Percentiles rank a stretch among this genome's conserved stretches.
These are phyloP conservation scores for Steinernema feltiae DNA, from an alignment of 1,140 invertebrate genomes.

Conservation along the genomic window DNA sequence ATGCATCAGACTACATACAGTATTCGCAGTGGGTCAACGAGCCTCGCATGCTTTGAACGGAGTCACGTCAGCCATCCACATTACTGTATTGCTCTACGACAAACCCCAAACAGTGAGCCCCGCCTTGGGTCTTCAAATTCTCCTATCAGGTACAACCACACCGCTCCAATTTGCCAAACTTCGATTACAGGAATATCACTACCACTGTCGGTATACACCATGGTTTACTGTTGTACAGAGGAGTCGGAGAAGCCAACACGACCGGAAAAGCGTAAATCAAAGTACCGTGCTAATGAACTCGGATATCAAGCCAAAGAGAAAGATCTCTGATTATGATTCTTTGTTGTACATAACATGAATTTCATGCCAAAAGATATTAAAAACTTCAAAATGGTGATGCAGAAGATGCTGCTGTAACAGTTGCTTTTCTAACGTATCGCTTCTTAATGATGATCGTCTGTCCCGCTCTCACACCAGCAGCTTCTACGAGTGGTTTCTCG, in stretches of 20 bases:
- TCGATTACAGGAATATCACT: background rate
- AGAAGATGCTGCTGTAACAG: background rate
- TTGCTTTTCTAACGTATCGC: background rate
- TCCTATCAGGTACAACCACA: background rate
- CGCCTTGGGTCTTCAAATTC: background rate
- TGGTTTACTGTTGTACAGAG: background rate
- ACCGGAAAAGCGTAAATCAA: background rate
- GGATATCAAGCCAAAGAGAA: background rate
- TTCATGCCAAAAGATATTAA: background rate
- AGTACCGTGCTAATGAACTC: background rate
- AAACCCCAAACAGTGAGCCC: background rate
- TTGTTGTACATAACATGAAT: background rate
- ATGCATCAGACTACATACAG: background rate
- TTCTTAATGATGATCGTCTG: conserved; percentile 1
- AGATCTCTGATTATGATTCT: background rate
- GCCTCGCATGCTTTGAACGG: background rate
- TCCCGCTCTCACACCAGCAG: background rate
- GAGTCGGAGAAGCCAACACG: background rate
- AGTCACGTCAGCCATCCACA: background rate
- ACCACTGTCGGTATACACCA: background rate
- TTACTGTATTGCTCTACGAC: background rate
- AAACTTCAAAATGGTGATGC: background rate
- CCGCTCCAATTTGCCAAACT: background rate
- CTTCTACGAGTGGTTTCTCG: background rate
- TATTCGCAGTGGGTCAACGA: background rate